Base-by-base conservation (phyloP, 1,140 invertebrate species). In the Uloborus diversus region DNA sequence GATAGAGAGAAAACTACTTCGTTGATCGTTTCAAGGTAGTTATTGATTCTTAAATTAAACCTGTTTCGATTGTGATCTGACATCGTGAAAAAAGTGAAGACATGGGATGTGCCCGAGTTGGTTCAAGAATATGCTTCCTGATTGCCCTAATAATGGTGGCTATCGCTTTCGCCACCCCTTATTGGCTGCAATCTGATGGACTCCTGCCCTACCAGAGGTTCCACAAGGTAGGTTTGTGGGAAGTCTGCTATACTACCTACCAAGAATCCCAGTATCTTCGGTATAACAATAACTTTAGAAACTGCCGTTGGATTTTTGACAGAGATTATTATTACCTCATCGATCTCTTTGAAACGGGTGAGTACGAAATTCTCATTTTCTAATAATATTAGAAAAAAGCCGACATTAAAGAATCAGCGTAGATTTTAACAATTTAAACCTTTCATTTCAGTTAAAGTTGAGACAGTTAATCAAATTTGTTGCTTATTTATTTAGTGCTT, bases 281-380 rank as follows among this genome's bases (percentile, higher is more conserved):
- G 11, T 83, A 83, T 37, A 82, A 84, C 49, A 73, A 81, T 11
- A 76, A 66, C 9, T 81, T 79, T n/a, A 47, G 66, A 17, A 81
- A 81, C 3, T 84, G 83, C 47, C 47, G 80, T 56, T 84, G 83
- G 83, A 78, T 84, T 53, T 84, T 84, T 32, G 83, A 84, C 51
- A 70, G 79, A 78, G 83, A 84, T 49, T 83, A 82, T 32, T 81
- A 79, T 23, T 83, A 82, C 57, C 33, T 84, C 1, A 57, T 79
- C 1, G 78, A 83, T 64, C 75, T 84, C 17, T 71, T 84, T 17
- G 82, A 83, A 57, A 82, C 79, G 59, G 66, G 83, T 83, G 81
- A 82, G 76, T 53, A 7, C n/a, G n/a, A n/a, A n/a, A n/a, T n/a
- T n/a, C n/a, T n/a, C n/a, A n/a, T n/a, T n/a, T n/a, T n/a, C n/a